Conservation (phyloP, 2,888 invertebrate species). For the Sthenelais limicola region DNA sequence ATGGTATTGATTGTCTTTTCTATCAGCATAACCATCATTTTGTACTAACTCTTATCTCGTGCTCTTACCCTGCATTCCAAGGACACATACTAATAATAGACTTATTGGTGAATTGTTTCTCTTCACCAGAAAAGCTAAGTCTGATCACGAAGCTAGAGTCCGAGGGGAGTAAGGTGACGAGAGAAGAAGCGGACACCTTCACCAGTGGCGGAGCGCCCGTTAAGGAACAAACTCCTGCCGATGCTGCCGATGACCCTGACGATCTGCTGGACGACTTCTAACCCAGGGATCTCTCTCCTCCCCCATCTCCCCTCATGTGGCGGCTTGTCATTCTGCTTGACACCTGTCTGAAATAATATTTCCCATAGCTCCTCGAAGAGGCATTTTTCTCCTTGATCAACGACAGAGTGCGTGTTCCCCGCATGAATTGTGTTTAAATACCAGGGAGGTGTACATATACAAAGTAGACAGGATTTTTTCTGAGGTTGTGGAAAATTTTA, state of each 20-base stretch:
- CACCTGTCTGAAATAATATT: no score
- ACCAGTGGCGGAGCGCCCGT: conserved; percentile 53
- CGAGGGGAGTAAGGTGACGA: conserved; percentile 60
- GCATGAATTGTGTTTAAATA: no score
- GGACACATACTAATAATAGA: not conserved
- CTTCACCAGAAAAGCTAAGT: conserved; percentile 61
- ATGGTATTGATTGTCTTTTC: not conserved
- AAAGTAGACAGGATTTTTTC: no score
- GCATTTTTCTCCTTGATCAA: no score
- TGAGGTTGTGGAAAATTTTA: no score
- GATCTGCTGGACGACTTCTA: conserved; percentile 36
- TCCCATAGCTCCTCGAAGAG: no score
- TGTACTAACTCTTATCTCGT: not conserved
- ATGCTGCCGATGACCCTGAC: conserved; percentile 12
- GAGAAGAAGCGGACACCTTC: conserved; percentile 63
- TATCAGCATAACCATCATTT: not conserved
- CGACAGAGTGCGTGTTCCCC: no score
- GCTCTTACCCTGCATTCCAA: no score
- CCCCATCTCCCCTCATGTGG: not conserved
- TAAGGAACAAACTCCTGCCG: not conserved
- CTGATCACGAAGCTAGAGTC: conserved; percentile 65
- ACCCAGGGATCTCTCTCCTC: not conserved
- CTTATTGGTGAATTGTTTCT: conserved; percentile 5
- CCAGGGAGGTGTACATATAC: no score
- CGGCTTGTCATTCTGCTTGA: not conserved